Evolutionary conservation across 2,113 vertebrate species (phyloP).

Genomic region (Sula dactylatra): DNA sequence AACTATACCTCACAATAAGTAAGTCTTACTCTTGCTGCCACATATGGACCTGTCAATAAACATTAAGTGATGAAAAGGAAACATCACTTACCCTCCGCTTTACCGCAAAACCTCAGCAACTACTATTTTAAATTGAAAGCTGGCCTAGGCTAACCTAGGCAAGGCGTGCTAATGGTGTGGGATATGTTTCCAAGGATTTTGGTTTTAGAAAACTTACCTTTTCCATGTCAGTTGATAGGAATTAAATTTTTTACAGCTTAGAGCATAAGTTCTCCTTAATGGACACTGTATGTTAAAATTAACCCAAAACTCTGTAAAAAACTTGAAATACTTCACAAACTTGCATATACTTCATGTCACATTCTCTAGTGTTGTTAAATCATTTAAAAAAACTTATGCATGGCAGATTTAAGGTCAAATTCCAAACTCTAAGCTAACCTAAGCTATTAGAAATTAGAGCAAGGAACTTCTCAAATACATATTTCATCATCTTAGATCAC

Average conservation of each 20-base stretch:
- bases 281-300: background rate
- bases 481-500: background rate
- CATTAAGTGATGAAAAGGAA: background rate
- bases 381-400: rapidly evolving
- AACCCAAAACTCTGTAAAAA: background rate
- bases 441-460: background rate
- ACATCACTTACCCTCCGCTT: background rate
- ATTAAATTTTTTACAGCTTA: background rate
- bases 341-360: background rate
- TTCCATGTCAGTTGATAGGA: background rate
- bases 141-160: background rate
- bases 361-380: background rate
- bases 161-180: rapidly evolving
- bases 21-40: background rate
- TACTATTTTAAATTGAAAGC: background rate
- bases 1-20: background rate
- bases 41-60: background rate
- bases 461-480: background rate
- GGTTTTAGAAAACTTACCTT: background rate
- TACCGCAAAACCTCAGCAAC: background rate
- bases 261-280: background rate
- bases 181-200: background rate
- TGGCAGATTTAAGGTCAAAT: background rate
- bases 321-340: background rate
- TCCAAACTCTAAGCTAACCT: background rate